Percentiles rank a stretch among this genome's conserved stretches.
Conservation (phyloP, 2,113 vertebrate species). For the Amia ocellicauda region DNA sequence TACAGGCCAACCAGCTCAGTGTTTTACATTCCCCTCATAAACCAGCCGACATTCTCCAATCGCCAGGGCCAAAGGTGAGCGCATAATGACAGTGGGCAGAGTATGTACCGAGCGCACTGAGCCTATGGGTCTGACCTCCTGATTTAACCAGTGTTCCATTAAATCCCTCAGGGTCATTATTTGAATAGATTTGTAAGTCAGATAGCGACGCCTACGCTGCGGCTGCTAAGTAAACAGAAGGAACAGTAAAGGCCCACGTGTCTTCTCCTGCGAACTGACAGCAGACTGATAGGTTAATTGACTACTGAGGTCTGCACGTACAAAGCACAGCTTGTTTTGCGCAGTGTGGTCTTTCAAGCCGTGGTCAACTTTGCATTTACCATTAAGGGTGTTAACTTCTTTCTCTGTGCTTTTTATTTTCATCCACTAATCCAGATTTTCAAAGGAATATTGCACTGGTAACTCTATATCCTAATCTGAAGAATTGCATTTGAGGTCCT, state of each 20-base stretch:
- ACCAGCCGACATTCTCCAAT: too few species aligned
- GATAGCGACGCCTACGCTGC: constrained; percentile 1
- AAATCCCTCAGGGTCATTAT: not conserved
- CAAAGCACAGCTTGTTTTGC: constrained; percentile 1
- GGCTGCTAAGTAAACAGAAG: not conserved
- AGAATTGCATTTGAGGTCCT: too few species aligned
- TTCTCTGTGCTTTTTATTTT: not conserved
- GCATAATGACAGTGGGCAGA: too few species aligned
- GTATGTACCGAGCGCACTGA: too few species aligned
- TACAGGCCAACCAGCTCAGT: too few species aligned
- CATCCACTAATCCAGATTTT: not conserved
- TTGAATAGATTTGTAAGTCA: not conserved
- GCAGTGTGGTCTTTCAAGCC: not conserved
- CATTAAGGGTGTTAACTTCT: not conserved
- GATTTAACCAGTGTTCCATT: too few species aligned
- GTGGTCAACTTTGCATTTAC: not conserved
- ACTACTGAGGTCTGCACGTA: not conserved
- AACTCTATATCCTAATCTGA: not conserved
- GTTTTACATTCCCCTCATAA: too few species aligned
- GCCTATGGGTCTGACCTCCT: not conserved
- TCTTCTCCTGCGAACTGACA: too few species aligned
- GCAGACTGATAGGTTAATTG: not conserved
- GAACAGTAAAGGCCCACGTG: too few species aligned
- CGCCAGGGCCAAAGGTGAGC: too few species aligned
- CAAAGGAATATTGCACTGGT: not conserved